Conservation (phyloP, 1,140 invertebrate species). For the Hycleus phaleratus region DNA sequence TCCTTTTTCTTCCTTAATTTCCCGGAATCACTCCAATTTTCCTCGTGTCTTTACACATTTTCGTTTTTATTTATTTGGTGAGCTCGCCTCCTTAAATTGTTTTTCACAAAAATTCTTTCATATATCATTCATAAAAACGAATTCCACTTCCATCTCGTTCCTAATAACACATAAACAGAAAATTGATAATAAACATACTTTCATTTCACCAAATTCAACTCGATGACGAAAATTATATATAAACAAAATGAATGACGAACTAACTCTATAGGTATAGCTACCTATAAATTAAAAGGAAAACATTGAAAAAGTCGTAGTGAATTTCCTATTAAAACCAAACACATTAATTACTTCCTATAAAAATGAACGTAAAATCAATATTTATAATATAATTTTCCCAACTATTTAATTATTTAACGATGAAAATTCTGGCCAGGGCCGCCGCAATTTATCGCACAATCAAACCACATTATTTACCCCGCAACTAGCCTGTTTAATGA, state of each 20-base stretch:
- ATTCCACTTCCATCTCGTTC: background rate
- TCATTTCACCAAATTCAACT: background rate
- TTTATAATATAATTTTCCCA: slow-evolving; percentile 4
- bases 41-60: slow-evolving; percentile 16
- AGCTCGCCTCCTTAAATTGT: slow-evolving; percentile 8
- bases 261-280: too few relatives aligned
- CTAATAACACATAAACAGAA: background rate
- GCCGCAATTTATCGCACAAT: slow-evolving; percentile 2
- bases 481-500: slow-evolving; percentile 3
- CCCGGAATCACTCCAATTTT: slow-evolving; percentile 18
- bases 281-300: too few relatives aligned
- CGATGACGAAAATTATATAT: too few relatives aligned
- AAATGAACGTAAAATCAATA: background rate
- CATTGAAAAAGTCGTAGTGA: too few relatives aligned
- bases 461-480: background rate
- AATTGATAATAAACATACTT: slow-evolving; percentile 9
- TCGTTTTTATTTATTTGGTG: slow-evolving; percentile 17
- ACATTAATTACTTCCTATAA: slow-evolving; percentile 1
- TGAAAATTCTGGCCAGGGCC: too few relatives aligned
- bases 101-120: slow-evolving; percentile 9
- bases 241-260: too few relatives aligned
- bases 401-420: slow-evolving; percentile 1
- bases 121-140: slow-evolving; percentile 12
- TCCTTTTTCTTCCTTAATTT: slow-evolving; percentile 19
- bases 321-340: background rate